Conservation (phyloP, 2,113 vertebrate species). For the Pomatostomus ruficeps region DNA sequence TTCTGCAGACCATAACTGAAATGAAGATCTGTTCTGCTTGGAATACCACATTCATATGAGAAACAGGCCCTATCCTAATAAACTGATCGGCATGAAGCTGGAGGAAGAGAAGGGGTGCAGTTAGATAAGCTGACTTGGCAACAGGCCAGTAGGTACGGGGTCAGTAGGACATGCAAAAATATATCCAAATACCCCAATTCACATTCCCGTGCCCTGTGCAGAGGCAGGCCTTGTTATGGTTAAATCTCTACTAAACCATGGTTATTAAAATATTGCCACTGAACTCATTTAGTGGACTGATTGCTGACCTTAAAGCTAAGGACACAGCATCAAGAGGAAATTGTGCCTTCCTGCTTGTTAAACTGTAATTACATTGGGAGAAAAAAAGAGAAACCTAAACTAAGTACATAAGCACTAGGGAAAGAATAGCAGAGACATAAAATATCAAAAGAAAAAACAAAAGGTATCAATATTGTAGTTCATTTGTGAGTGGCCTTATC, state of each 20-base stretch:
- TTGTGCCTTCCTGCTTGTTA: not conserved
- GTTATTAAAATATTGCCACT: not conserved
- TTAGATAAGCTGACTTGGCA: not conserved
- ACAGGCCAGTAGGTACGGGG: not conserved
- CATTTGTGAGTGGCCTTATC: not conserved
- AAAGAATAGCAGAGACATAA: not conserved
- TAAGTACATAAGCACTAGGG: not conserved
- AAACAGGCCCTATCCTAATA: not conserved
- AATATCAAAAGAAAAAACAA: not conserved
- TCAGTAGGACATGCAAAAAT: not conserved
- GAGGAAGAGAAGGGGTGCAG: not conserved
- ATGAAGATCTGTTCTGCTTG: not conserved
- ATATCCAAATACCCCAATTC: not conserved
- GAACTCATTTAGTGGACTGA: not conserved
- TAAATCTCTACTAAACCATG: not conserved
- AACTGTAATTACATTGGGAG: fast-evolving
- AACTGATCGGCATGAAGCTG: not conserved
- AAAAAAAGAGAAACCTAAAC: not conserved
- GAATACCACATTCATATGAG: not conserved
- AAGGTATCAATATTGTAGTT: not conserved
- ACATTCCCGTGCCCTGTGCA: not conserved
- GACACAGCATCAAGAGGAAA: not conserved
- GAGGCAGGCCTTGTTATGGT: not conserved
- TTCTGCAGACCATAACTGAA: not conserved
- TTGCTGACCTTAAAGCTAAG: not conserved